A percentile compares a stretch with the other conserved stretches of the same genome.
Conservation (phyloP, 2,113 vertebrate genomes). For the Nothocercus nigrocapillus region DNA sequence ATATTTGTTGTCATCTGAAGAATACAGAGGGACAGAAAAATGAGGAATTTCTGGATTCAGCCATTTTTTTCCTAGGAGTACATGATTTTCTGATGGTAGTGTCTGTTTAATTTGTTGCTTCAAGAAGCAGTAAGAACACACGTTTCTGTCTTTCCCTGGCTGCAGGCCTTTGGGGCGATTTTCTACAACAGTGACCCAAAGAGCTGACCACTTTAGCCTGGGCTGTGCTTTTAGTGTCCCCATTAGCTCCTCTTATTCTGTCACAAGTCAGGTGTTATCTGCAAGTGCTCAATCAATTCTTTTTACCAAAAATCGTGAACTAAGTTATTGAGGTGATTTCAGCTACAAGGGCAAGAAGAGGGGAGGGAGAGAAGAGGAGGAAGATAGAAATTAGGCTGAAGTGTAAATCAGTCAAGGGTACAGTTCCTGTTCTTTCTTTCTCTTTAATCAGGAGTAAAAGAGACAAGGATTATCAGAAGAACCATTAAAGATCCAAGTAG, state of each 20-base stretch:
- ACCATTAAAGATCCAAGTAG: constrained; percentile 58
- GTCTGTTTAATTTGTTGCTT: not conserved
- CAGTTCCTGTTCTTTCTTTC: constrained; percentile 54
- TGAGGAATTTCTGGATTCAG: not conserved
- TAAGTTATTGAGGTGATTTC: constrained; percentile 69
- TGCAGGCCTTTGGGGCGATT: not conserved
- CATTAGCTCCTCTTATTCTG: not conserved
- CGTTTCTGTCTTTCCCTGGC: not conserved
- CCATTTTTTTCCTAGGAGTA: not conserved
- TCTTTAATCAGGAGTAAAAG: constrained; percentile 74
- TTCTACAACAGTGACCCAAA: not conserved
- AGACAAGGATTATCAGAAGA: constrained; percentile 66
- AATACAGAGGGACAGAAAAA: not conserved
- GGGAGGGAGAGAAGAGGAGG: constrained; percentile 6
- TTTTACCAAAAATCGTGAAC: constrained; percentile 60
- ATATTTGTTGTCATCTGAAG: not conserved
- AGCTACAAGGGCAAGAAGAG: constrained; percentile 37
- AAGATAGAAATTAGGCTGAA: constrained; percentile 69
- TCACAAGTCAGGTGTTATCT: constrained; percentile 12
- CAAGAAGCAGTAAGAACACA: not conserved
- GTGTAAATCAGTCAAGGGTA: constrained; percentile 67
- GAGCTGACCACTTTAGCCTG: not conserved
- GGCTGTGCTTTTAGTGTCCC: not conserved
- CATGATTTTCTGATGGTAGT: not conserved
- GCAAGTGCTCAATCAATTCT: constrained; percentile 45